Evolutionary conservation across 2,113 vertebrate species (phyloP).

Genomic region (Ceyx melanurus): DNA sequence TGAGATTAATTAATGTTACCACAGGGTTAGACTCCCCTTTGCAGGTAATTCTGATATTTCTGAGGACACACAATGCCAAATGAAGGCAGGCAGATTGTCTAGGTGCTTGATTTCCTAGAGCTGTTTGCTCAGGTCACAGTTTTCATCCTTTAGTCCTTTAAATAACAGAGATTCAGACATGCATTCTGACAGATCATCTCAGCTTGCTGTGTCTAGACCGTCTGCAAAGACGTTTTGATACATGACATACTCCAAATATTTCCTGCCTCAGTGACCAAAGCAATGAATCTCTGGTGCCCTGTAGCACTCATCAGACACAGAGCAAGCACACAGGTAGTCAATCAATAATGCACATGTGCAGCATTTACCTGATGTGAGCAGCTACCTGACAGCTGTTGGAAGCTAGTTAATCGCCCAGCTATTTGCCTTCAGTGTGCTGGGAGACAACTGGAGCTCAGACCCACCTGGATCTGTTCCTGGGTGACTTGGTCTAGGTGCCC

Average conservation of each 20-base stretch:
- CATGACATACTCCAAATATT: not conserved
- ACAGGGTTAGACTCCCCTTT: not conserved
- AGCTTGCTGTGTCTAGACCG: not conserved
- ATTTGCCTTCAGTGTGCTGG: not conserved
- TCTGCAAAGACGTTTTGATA: not conserved
- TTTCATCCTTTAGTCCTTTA: not conserved
- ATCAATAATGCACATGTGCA: not conserved
- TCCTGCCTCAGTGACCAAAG: not conserved
- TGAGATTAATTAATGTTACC: not conserved
- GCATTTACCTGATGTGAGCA: not conserved
- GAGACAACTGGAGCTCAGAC: not conserved
- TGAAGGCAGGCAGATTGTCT: not conserved
- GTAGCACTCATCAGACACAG: not conserved
- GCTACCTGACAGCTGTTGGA: not conserved
- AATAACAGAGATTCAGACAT: not conserved
- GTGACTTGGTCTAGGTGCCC: no score
- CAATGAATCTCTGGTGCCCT: not conserved
- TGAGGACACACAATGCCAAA: not conserved
- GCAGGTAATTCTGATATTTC: not conserved
- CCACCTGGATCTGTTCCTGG: no score
- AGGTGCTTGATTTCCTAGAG: not conserved
- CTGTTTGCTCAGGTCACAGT: not conserved
- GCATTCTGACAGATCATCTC: not conserved
- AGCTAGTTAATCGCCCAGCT: not conserved
- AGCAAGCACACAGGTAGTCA: not conserved